A percentile compares a stretch with the other conserved stretches of the same genome.
These are phyloP conservation scores for Plutomurus gul DNA, from an alignment of 1,140 invertebrate species.

Conservation along the genomic window DNA sequence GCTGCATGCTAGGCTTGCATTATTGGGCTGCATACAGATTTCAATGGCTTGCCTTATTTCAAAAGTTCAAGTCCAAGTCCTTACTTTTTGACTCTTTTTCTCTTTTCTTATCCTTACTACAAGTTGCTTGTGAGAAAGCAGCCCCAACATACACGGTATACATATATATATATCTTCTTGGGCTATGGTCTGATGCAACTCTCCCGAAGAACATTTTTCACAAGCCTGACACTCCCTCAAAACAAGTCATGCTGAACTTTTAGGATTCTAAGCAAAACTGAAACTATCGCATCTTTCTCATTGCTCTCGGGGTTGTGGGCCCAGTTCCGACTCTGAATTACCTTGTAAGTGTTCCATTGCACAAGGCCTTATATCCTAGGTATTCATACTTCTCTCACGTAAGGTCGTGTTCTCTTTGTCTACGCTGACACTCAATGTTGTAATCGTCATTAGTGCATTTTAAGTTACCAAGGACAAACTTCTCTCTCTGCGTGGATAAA, in stretches of 20 bases:
- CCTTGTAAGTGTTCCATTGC: background rate
- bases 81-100: conserved; percentile 20
- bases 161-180: background rate
- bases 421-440: no score
- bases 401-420: no score
- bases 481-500: no score
- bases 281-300: conserved; percentile 19
- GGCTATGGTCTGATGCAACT: background rate
- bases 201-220: conserved; percentile 32
- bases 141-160: background rate
- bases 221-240: conserved; percentile 36
- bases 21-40: conserved; percentile 21
- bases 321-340: background rate
- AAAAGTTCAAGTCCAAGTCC: conserved; percentile 26
- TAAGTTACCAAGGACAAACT: no score
- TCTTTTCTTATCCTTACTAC: background rate
- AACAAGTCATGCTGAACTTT: conserved; percentile 32
- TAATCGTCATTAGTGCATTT: no score
- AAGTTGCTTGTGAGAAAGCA: background rate
- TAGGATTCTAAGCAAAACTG: conserved; percentile 10
- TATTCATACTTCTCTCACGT: background rate
- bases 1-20: conserved; percentile 17
- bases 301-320: background rate
- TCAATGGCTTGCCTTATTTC: conserved; percentile 12
- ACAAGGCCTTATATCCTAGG: background rate